Base-by-base conservation (phyloP, 2,113 vertebrate genomes). In the Puntigrus tetrazona region DNA sequence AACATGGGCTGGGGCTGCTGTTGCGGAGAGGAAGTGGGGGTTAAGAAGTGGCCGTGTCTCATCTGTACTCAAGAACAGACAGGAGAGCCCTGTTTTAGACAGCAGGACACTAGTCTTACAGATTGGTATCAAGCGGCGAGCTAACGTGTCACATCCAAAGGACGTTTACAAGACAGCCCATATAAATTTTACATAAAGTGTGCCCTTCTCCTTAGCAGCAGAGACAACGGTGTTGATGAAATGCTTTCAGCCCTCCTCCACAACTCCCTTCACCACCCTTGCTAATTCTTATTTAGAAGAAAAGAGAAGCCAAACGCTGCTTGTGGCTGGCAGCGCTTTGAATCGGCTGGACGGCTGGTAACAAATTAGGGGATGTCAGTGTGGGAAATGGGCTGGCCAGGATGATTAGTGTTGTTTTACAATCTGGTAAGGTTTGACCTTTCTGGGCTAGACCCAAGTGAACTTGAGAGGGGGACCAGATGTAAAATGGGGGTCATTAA, bases 361-460 rank as follows among this genome's bases (percentile, higher is more conserved):
- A 87, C 86, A 91, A 89, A 91, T 78, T 86, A 89, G 83, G 75
- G 73, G 70, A 75, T 89, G 84, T 87, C 86, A 89, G 87, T 89
- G 89, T 82, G 86, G 88, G 89, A 89, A 92, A 93, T 89, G 89
- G 90, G 87, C 84, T 87, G 83, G 84, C 89, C 84, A 79, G 87
- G 89, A 92, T 92, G 92, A 94, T 94, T 92, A 93, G 86, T 89
- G 89, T 88, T 85, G 85, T 85, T 78, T 88, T 87, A 69, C 88
- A 92, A 87, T 89, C 90, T 90, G 89, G 88, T 91, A 89, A 90
- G 88, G 89, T 92, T 87, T 84, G 92, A 94, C 91, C 92, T 94
- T 93, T 93, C 89, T 47, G 87, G 89, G 82, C 89, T 87, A 85
- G 75, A 72, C 63, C 84, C 78, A 55, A 89, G 87, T 86, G 77